Evolutionary conservation across 2,113 vertebrate species (phyloP).

Genomic region (Grammomys surdaster): DNA sequence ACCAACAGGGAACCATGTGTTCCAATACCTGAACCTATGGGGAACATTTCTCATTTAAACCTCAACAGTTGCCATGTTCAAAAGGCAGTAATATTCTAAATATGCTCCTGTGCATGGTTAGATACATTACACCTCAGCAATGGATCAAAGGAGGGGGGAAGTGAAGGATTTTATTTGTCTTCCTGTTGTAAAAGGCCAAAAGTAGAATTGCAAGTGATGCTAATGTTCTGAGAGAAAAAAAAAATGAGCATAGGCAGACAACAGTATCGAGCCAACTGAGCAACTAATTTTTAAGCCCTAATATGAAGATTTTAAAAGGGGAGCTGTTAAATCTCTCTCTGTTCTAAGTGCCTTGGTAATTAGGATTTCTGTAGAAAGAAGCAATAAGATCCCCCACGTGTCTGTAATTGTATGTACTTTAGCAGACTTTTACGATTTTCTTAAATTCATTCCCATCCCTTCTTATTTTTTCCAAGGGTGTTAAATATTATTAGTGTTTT

Average conservation of each 20-base stretch:
- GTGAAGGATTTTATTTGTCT: not conserved
- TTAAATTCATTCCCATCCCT: constrained; percentile 6
- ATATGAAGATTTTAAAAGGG: constrained; percentile 39
- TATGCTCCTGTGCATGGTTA: not conserved
- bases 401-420: constrained; percentile 45
- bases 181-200: constrained; percentile 13
- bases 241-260: not conserved
- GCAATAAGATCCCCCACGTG: not conserved
- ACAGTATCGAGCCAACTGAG: not conserved
- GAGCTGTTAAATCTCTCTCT: constrained; percentile 22
- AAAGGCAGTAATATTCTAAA: not conserved
- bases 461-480: not conserved
- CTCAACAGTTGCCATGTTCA: not conserved
- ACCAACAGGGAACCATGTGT: not conserved
- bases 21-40: not conserved
- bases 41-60: not conserved
- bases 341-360: constrained; percentile 50
- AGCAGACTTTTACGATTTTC: constrained; percentile 48
- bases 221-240: constrained; percentile 13
- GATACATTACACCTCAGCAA: not conserved
- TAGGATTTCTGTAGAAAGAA: constrained; percentile 56
- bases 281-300: not conserved
- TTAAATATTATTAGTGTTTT: constrained; percentile 32
- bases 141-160: not conserved
- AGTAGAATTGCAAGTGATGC: not conserved